Base-by-base conservation (phyloP, 1,140 invertebrate genomes). In the Aethina tumida region DNA sequence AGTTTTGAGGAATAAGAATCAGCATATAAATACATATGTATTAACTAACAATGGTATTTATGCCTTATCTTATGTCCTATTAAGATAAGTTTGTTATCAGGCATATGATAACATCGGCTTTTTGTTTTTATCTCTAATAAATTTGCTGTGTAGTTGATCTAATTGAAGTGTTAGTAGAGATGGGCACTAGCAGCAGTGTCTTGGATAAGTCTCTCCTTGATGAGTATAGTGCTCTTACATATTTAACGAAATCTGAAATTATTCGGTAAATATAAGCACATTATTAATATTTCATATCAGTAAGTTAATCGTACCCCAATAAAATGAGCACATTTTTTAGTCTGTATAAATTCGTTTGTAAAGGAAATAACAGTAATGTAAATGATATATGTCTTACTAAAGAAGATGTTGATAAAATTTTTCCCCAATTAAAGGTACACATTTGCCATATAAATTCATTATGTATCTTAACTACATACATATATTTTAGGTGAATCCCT, bases 401-500 rank as follows among this genome's bases (percentile, higher is more conserved):
- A 15, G 46, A 65, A 10, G 53, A 66, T 15, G 55, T 75, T 10
- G 45, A 71, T n/a, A 56, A 63, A 20, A 63, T 68, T 30, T 68
- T 75, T 46, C 65, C 66, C 4, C 66, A 69, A 41, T 50, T 75
- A 30, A 65, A 63, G 48, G 72, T 73, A 59, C 57, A 35, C 2
- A 22, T 13, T 15, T 19, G 21, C 7, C 13, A 41, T 20, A 15
- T 37, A 17, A n/a, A 13, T 28, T 28, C 6, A 1, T 14, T 10
- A 8, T 5, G 10, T 14, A 25, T 4, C 7, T 31, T 43, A 31
- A 2, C 18, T 31, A 12, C 4, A 16, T 15, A 20, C 15, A 39
- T 31, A 21, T 24, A n/a, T 48, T 53, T 28, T 54, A 85, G 79
- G 72, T 70, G 44, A 85, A 83, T 59, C 81, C 81, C 17, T 85